Base-by-base conservation (phyloP, 2,797 vertebrate species). In the Bothrops alternatus region DNA sequence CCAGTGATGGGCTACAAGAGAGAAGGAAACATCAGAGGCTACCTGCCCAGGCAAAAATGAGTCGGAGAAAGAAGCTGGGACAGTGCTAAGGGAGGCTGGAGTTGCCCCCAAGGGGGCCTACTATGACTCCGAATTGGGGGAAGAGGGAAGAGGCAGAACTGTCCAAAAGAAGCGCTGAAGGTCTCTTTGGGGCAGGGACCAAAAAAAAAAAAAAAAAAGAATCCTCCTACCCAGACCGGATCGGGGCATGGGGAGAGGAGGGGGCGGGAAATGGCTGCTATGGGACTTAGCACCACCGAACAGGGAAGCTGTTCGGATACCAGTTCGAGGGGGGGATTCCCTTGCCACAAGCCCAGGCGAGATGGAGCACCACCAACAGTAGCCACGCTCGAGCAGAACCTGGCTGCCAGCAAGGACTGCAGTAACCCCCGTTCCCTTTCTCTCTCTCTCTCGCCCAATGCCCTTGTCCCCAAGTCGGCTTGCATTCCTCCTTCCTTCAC, bases 31-130 rank as follows among this genome's bases (percentile, higher is more conserved):
- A 47, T 93, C 93, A 92, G 94, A 82, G 94, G 91, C 95, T 92
- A 96, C 95, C 94, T 90, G 92, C 94, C 95, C 93, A 57, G 95
- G 92, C 96, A 93, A 42, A 28, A 28, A 26, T 14, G 53, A 47
- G 20, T 14, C 2, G 32, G 57, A 63, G 25, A 89, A 13, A 42
- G 88, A 13, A 42, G 56, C 18, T 7, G 86, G 86, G 47, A 53
- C 5, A 90, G 89, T n/a, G 12, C 53, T 28, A 13, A 26, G 50
- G 47, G 57, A 8, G 25, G 65, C 58, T 28, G 58, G 47, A n/a
- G 58, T 42, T 69, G 26, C 26, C 63, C 60, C 60, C 37, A 69
- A 50, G 89, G 73, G 85, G 82, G 89, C 61, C 89, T 50, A 50
- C 11, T 14, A 10, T 23, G 60, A 14, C 42, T 58, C 47, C 28